Evolutionary conservation across 2,797 vertebrate species (phyloP), one percentile per base, ranked within the genome.

Genomic region (Danio albolineatus): DNA sequence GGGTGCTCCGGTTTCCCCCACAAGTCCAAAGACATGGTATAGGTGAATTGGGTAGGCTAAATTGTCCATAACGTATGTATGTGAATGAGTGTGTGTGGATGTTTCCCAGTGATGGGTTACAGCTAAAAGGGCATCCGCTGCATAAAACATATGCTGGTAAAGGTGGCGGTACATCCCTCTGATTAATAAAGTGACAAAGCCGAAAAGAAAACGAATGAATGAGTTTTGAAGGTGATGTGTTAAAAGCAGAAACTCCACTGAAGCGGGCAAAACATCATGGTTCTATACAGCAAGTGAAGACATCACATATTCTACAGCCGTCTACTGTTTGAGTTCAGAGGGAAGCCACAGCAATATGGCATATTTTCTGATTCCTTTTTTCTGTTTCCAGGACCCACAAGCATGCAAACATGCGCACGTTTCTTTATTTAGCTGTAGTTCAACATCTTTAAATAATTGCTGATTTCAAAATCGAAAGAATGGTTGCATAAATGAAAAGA

Each of bases 191-290:
- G n/a, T n/a, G n/a, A n/a, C n/a, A n/a, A n/a, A n/a, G n/a, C n/a
- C n/a, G n/a, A n/a, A n/a, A n/a, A n/a, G n/a, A n/a, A n/a, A n/a
- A n/a, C n/a, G n/a, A n/a, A n/a, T n/a, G n/a, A n/a, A n/a, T n/a
- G 65, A 36, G 39, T 61, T 84, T 84, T 77, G 76, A 62, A 84
- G 73, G 72, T 82, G 82, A 83, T 81, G 57, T 78, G 10, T 78
- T 61, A 71, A 84, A 49, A 86, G 85, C 28, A 28, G 28, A 82
- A 81, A 61, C 65, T 71, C 62, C 62, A 72, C 73, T 79, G 73
- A 72, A 71, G 62, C 6, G 2, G 72, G 81, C 78, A 67, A 79
- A 76, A 82, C 75, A 60, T 64, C 44, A 70, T 51, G 67, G 53
- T 60, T 60, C 7, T 7, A 5, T 48, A 44, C 13, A n/a, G 60